Conservation (phyloP, 2,888 invertebrate genomes). For the Aphidoletes aphidimyza region DNA sequence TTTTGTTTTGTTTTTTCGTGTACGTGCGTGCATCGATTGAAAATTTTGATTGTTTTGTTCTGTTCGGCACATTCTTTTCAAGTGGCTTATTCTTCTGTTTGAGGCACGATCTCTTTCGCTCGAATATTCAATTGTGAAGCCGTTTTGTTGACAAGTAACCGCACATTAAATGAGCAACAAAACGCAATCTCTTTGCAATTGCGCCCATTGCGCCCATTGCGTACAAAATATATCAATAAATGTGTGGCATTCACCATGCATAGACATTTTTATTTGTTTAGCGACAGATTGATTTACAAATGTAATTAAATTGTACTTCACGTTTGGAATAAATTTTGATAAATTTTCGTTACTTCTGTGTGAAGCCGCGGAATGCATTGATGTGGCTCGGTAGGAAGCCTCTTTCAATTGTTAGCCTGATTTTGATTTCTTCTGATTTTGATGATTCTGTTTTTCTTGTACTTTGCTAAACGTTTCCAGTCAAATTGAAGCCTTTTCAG, state of each 20-base stretch:
- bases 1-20: neutral
- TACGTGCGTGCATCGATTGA: constrained; percentile 46
- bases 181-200: constrained; percentile 14
- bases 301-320: constrained; percentile 37
- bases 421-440: too few relatives aligned
- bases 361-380: too few relatives aligned
- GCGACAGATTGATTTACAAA: constrained; percentile 47
- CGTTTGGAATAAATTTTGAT: constrained; percentile 42
- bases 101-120: neutral
- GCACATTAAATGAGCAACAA: neutral
- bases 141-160: neutral
- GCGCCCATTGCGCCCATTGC: constrained; percentile 20
- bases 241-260: constrained; percentile 10
- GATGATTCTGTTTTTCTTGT: too few relatives aligned
- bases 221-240: constrained; percentile 47
- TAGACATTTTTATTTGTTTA: constrained; percentile 25
- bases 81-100: constrained; percentile 6
- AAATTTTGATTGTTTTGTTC: constrained; percentile 52
- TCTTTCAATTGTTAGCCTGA: too few relatives aligned
- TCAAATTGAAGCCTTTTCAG: too few relatives aligned
- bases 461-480: too few relatives aligned
- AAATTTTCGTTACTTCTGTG: neutral
- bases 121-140: constrained; percentile 24
- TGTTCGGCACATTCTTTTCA: constrained; percentile 49
- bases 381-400: too few relatives aligned